These are phyloP conservation scores for Cacoxenus indagator DNA, from an alignment of 2,888 invertebrate species.

Conservation along the genomic window DNA sequence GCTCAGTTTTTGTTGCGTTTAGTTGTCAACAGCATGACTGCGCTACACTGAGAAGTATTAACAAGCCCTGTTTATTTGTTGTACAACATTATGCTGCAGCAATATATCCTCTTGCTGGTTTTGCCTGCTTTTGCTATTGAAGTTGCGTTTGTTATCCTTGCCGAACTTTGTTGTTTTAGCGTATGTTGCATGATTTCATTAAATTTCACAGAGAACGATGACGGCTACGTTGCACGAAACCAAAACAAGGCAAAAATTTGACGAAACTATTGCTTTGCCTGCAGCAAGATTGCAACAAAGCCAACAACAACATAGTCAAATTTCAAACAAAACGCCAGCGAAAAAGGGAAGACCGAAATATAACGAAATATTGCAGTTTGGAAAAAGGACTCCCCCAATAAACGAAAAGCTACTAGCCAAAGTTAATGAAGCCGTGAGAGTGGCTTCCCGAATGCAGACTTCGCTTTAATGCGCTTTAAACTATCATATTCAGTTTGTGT, in stretches of 20 bases:
- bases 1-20: no score
- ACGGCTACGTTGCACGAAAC: background rate
- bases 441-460: background rate
- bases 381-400: background rate
- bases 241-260: background rate
- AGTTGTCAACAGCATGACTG: background rate
- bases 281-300: background rate
- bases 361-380: background rate
- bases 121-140: background rate
- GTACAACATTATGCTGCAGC: conserved; percentile 48
- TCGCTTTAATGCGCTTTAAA: no score
- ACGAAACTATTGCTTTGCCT: background rate
- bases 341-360: background rate
- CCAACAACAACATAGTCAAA: no score
- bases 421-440: background rate
- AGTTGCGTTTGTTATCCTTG: background rate
- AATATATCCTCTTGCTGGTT: background rate
- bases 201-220: background rate
- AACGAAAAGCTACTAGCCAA: background rate
- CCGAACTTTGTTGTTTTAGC: conserved; percentile 53
- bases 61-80: conserved; percentile 54
- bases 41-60: background rate
- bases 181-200: conserved; percentile 54
- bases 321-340: no score
- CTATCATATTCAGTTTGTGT: no score